These are phyloP conservation scores for Tetragnatha versicolor DNA, from an alignment of 1,140 invertebrate species.

Conservation along the genomic window DNA sequence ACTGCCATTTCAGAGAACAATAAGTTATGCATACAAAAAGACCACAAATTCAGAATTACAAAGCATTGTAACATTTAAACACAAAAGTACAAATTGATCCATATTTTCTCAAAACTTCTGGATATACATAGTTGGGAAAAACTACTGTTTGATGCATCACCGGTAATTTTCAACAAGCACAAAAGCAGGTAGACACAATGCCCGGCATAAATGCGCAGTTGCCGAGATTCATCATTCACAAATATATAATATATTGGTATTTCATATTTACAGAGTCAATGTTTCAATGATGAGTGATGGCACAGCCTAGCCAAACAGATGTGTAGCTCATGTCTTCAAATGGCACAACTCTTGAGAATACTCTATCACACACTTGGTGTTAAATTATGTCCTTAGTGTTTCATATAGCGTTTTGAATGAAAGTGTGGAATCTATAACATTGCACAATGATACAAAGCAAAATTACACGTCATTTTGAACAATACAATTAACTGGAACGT, in stretches of 20 bases:
- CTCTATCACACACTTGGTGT: constrained; percentile 31
- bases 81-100: neutral
- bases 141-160: constrained; percentile 29
- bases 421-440: neutral
- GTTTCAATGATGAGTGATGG: constrained; percentile 31
- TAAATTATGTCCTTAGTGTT: constrained; percentile 5
- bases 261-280: constrained; percentile 25
- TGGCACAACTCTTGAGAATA: constrained; percentile 42
- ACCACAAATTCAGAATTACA: too few relatives aligned
- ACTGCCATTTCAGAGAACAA: too few relatives aligned
- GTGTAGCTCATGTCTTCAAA: constrained; percentile 50
- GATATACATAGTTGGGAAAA: constrained; percentile 14
- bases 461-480: neutral
- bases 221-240: constrained; percentile 36
- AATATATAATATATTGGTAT: constrained; percentile 33
- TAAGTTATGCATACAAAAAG: too few relatives aligned
- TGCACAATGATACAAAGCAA: constrained; percentile 11
- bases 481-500: constrained; percentile 7
- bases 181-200: constrained; percentile 21
- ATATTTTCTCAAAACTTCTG: neutral
- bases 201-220: constrained; percentile 40
- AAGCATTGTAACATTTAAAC: neutral
- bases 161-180: constrained; percentile 31
- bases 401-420: neutral
- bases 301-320: constrained; percentile 44